A percentile compares a stretch with the other conserved stretches of the same genome.
These are phyloP conservation scores for Lamprologus ornatipinnis DNA, from an alignment of 2,113 vertebrate genomes.

Conservation along the genomic window DNA sequence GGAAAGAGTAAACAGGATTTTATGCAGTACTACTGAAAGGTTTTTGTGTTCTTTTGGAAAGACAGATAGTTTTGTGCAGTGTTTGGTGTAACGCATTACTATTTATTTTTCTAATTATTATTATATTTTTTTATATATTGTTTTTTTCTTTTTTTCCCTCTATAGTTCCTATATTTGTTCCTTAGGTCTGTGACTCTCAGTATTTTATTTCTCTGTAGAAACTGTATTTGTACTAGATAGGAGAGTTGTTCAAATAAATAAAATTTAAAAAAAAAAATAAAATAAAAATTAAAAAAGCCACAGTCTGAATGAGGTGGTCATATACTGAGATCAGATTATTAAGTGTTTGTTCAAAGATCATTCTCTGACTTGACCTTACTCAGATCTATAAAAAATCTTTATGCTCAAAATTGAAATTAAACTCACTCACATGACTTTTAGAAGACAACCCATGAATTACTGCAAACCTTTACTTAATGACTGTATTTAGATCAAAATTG, in stretches of 20 bases:
- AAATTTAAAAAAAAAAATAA: fast-evolving
- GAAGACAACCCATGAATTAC: neutral
- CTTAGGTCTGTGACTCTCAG: neutral
- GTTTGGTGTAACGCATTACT: neutral
- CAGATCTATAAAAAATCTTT: neutral
- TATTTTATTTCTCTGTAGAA: neutral
- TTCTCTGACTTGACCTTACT: neutral
- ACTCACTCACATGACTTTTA: neutral
- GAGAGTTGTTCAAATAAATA: neutral
- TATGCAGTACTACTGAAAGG: neutral
- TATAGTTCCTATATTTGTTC: neutral
- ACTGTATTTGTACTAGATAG: neutral
- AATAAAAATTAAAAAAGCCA: fast-evolving
- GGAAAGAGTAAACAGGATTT: neutral
- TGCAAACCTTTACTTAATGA: neutral
- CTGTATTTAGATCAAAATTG: neutral
- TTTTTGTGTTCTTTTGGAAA: neutral
- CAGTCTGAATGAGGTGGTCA: neutral
- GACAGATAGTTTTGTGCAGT: neutral
- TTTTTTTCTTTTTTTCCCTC: neutral
- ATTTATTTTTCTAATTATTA: neutral
- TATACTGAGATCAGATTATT: neutral
- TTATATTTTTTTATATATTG: neutral
- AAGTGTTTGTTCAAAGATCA: neutral
- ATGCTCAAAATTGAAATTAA: neutral